Base-by-base conservation (phyloP, 2,113 vertebrate species). In the Brachyhypopomus occidentalis region DNA sequence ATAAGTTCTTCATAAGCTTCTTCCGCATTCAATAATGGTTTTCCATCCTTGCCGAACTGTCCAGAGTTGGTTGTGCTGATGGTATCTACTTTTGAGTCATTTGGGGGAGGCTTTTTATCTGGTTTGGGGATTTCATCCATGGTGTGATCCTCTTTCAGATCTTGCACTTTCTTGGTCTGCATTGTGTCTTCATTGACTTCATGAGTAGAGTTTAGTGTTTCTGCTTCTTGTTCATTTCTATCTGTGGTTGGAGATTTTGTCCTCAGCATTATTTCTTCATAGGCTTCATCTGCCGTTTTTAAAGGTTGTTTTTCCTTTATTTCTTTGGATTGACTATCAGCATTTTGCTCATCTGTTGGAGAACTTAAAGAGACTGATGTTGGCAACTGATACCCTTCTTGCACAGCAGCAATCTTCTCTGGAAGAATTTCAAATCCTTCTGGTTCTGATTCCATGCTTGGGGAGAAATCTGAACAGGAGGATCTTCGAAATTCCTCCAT, bases 401-500 rank as follows among this genome's bases (percentile, higher is more conserved):
- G 97, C 5, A 98, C 97, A 88, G 95, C 95, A 87, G 94, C 95
- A 84, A 97, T 98, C 88, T 98, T 98, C 85, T 95, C 93, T 17
- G 96, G 95, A 84, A 94, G 94, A 77, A 96, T 95, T 91, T 97
- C 96, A 93, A 97, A 96, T 14, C 95, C 95, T 88, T 99, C 97
- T 58, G 96, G 94, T 81, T 98, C 97, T 70, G 97, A 99, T 80
- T 99, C 97, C 82, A 98, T 95, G 87, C 97, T 98, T 34, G 97
- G 97, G 75, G 98, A 99, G 90, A 98, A 97, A 88, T 99, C 97
- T n/a, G 97, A 99, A 86, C 97, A 99, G 1, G 97, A 99, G 19
- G 97, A 99, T 55, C 96, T 93, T 76, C 97, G 95, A 41, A 98
- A 93, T 87, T 98, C 97, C 83, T 99, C 97, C 97, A 99, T 98